Conservation (phyloP, 2,113 vertebrate species). For the Chaetorhynchus papuensis region DNA sequence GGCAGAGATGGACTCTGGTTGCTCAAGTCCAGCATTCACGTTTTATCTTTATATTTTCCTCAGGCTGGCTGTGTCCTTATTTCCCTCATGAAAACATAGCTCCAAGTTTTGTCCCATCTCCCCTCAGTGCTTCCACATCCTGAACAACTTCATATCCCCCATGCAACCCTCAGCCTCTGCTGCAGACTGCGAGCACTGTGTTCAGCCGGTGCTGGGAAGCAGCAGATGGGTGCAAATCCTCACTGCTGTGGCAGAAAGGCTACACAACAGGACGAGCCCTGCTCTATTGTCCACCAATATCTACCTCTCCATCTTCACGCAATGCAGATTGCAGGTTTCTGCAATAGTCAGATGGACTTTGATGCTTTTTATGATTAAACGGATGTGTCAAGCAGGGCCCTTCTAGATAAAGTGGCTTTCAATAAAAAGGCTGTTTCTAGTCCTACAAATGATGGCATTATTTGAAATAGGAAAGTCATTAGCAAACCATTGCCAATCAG, state of each 20-base stretch:
- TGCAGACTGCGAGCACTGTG: fast-evolving
- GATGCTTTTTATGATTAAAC: neutral
- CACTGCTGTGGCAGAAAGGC: neutral
- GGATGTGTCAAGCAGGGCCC: neutral
- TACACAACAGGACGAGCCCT: neutral
- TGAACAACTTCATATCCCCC: neutral
- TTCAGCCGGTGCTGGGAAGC: fast-evolving
- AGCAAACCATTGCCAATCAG: neutral
- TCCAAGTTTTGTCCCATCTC: neutral
- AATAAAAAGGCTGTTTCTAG: neutral
- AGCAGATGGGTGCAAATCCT: no score
- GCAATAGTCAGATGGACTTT: neutral
- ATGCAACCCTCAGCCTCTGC: neutral
- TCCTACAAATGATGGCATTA: neutral
- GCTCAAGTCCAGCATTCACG: neutral
- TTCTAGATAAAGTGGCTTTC: neutral
- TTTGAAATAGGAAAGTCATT: neutral
- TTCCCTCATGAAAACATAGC: neutral
- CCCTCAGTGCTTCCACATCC: neutral
- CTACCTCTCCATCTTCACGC: neutral
- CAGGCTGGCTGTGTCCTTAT: neutral
- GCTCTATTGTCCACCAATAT: neutral
- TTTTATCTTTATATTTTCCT: neutral
- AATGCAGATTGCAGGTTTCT: neutral
- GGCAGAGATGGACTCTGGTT: fast-evolving